Base-by-base conservation (phyloP, 2,113 vertebrate species). In the Potamarius usumacintae region DNA sequence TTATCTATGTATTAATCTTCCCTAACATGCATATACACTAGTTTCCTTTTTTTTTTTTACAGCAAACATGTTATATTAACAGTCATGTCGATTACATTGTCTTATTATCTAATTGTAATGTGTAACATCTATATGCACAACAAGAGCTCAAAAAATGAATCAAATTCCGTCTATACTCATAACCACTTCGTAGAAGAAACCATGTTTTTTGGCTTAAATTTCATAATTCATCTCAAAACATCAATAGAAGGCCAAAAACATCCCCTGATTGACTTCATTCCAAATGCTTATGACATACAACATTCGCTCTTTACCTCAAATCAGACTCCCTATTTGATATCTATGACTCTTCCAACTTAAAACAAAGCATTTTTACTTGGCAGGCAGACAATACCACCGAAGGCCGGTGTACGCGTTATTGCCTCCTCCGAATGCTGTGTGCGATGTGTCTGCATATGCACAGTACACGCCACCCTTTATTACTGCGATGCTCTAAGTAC, bases 401-500 rank as follows among this genome's bases (percentile, higher is more conserved):
- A 94, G 94, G 94, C 95, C 95, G 95, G 94, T 94, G 92, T 81
- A 92, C 91, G 94, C 92, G 92, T 96, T 96, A 97, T 96, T 96
- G 95, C 96, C 96, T 95, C 89, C 94, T 94, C 94, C 95, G 95
- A 97, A 96, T 93, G 86, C 95, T 94, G 94, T 89, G 94, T 96
- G 97, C 96, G 96, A 95, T 94, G 93, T 92, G 94, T 95, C 96
- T 94, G 96, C 96, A 97, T 97, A 98, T 98, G 98, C 97, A 98
- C 97, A 97, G 82, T 88, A 97, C 95, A 96, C 95, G 94, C 92
- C 97, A 97, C 96, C 98, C 97, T 98, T 99, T 99, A 99, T 99
- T 98, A 98, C 97, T 97, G 96, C 93, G 95, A 95, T 96, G 96
- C 97, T 97, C 97, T 97, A 95, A 98, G 97, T 97, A 97, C 96